phyloP scores from a whole-genome alignment of 2,113 vertebrate species.

The Rallus limicola region DNA sequence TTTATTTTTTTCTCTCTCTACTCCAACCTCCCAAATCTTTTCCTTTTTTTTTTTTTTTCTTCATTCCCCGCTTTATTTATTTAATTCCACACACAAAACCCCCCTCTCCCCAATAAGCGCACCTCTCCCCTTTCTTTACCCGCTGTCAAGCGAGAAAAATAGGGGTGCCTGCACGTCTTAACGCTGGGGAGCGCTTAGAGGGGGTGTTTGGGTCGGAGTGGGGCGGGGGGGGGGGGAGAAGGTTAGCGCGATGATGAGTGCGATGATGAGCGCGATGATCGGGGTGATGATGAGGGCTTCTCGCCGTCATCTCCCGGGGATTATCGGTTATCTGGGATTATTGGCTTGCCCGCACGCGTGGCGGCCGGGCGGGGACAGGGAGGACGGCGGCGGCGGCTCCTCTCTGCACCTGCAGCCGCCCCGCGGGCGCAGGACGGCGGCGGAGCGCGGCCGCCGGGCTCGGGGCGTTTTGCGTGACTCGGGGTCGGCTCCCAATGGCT shows the following conservation, averaged over 20 bases:
- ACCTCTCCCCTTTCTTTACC: not conserved
- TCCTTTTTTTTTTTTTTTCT: not conserved
- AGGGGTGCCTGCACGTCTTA: not conserved
- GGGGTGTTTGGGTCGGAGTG: too few species aligned
- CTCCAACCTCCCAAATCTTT: not conserved
- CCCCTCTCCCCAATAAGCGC: too few species aligned
- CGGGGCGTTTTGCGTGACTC: slow-evolving; percentile 21
- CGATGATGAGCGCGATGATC: too few species aligned
- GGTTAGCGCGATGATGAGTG: too few species aligned
- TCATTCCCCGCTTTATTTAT: not conserved
- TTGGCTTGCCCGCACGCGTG: not conserved
- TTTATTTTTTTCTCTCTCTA: too few species aligned
- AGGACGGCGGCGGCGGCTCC: not conserved
- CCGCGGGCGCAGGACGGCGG: slow-evolving; percentile 16
- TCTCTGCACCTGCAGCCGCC: slow-evolving; percentile 51
- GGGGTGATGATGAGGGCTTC: not conserved
- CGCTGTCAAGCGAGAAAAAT: not conserved
- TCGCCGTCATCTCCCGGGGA: slow-evolving; percentile 22
- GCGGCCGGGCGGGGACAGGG: not conserved
- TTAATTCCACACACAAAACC: not conserved
- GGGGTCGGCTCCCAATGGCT: slow-evolving; percentile 21
- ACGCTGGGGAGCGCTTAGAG: not conserved
- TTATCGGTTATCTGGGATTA: slow-evolving; percentile 47
- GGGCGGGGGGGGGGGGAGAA: too few species aligned
- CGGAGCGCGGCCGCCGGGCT: not conserved